Evolutionary conservation across 1,140 invertebrate genomes (phyloP).

Genomic region (Helicoverpa armigera): DNA sequence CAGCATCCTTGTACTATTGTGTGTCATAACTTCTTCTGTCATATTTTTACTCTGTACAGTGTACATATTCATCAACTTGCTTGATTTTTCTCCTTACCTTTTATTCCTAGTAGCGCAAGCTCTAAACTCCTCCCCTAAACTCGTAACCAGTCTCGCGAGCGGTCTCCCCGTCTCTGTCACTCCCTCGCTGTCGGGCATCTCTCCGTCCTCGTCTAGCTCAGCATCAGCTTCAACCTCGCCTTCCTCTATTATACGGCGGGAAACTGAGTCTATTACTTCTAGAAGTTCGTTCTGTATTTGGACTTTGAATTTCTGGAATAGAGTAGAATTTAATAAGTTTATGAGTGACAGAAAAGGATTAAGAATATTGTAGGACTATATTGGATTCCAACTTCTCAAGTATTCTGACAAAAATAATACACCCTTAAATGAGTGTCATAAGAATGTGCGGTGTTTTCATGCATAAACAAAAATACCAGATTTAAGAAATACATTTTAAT

Average conservation of each 20-base stretch:
- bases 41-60: too few relatives aligned
- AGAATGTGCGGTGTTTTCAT: too few relatives aligned
- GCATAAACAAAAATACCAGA: too few relatives aligned
- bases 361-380: too few relatives aligned
- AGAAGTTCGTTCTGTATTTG: slow-evolving; percentile 94
- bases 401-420: too few relatives aligned
- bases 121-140: slow-evolving; percentile 72
- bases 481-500: too few relatives aligned
- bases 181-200: slow-evolving; percentile 56
- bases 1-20: too few relatives aligned
- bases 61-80: too few relatives aligned
- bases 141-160: slow-evolving; percentile 69
- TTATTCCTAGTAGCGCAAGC: slow-evolving; percentile 72
- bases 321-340: neutral
- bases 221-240: slow-evolving; percentile 72
- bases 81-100: slow-evolving; percentile 59
- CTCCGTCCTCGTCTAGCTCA: slow-evolving; percentile 64
- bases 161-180: slow-evolving; percentile 66
- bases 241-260: slow-evolving; percentile 90
- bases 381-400: too few relatives aligned
- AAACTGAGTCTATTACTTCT: slow-evolving; percentile 92
- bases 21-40: too few relatives aligned
- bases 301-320: slow-evolving; percentile 90
- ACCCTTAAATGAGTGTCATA: too few relatives aligned
- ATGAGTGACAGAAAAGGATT: too few relatives aligned